Percentiles rank a stretch among this genome's conserved stretches.
Evolutionary conservation across 2,797 vertebrate genomes (phyloP).

Genomic region (Enteromius radiatus): DNA sequence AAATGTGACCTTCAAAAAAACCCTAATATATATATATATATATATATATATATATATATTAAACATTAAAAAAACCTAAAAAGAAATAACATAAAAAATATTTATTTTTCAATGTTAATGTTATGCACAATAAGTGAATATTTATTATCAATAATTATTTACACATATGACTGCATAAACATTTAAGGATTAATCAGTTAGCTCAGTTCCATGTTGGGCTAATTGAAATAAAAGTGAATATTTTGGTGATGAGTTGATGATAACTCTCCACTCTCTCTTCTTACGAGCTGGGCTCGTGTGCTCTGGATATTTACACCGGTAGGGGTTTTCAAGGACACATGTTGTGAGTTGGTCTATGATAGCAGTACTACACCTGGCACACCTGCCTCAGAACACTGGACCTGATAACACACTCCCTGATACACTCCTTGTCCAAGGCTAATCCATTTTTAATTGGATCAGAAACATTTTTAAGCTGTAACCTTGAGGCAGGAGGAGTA

Average conservation of each 20-base stretch:
- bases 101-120: too few relatives aligned
- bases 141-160: too few relatives aligned
- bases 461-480: slow-evolving; percentile 41
- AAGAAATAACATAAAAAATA: too few relatives aligned
- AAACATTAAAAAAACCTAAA: too few relatives aligned
- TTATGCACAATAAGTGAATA: too few relatives aligned
- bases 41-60: too few relatives aligned
- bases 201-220: background rate
- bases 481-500: slow-evolving; percentile 31
- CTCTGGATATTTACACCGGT: slow-evolving; percentile 16
- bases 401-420: slow-evolving; percentile 32
- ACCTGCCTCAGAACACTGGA: slow-evolving; percentile 12
- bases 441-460: slow-evolving; percentile 52
- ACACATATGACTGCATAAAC: background rate
- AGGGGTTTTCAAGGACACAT: slow-evolving; percentile 1
- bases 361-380: slow-evolving; percentile 19
- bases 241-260: background rate
- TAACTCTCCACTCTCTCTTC: too few relatives aligned
- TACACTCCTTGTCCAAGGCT: slow-evolving; percentile 3
- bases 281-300: too few relatives aligned
- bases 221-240: background rate
- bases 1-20: too few relatives aligned
- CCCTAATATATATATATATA: too few relatives aligned
- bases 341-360: slow-evolving; percentile 11
- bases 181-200: background rate